Percentiles rank a stretch among this genome's conserved stretches.
phyloP scores from a whole-genome alignment of 2,888 invertebrate species.

The Schrankia costaestrigalis region DNA sequence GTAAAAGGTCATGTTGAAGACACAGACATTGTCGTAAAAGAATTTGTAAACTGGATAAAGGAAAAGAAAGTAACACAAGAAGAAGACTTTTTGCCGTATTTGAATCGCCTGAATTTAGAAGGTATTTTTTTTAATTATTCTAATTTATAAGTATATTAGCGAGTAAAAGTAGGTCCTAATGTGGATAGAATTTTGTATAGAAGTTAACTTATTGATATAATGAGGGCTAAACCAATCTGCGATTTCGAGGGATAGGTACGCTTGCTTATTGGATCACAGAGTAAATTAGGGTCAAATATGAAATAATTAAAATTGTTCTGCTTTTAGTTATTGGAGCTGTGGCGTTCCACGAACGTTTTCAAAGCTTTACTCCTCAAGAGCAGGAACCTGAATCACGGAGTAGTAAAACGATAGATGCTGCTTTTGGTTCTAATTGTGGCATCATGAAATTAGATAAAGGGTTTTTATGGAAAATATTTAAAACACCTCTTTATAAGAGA shows the following conservation, averaged over 20 bases:
- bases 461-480: slow-evolving; percentile 85
- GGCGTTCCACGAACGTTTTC: slow-evolving; percentile 85
- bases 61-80: slow-evolving; percentile 37
- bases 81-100: slow-evolving; percentile 84
- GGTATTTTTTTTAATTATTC: slow-evolving; percentile 81
- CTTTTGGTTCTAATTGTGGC: slow-evolving; percentile 86
- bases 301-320: no score
- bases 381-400: slow-evolving; percentile 81
- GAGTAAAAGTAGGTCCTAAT: no score
- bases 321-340: slow-evolving; percentile 87
- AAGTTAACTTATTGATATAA: no score
- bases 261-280: no score
- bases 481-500: slow-evolving; percentile 86
- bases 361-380: slow-evolving; percentile 84
- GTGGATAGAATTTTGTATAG: no score
- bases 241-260: no score
- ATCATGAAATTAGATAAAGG: slow-evolving; percentile 86
- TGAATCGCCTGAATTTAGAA: slow-evolving; percentile 89
- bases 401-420: slow-evolving; percentile 85
- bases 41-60: slow-evolving; percentile 81
- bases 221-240: no score
- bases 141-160: no score
- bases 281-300: no score
- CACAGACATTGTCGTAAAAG: slow-evolving; percentile 82
- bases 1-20: slow-evolving; percentile 84